Percentiles rank a stretch among this genome's conserved stretches.
phyloP scores from a whole-genome alignment of 2,888 invertebrate species.

The Phlogophora meticulosa region DNA sequence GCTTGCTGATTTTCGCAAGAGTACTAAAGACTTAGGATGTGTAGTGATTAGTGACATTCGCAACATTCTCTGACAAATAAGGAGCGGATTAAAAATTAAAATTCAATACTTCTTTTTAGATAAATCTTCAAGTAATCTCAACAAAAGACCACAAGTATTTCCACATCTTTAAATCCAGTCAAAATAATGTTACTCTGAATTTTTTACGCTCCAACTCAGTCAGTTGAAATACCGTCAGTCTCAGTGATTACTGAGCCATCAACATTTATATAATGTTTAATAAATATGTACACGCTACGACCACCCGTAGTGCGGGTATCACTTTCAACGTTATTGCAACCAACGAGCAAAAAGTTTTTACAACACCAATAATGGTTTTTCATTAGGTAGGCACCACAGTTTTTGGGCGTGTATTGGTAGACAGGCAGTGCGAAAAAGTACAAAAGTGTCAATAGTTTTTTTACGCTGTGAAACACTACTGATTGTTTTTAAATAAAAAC shows the following conservation, averaged over 20 bases:
- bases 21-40: too few species aligned
- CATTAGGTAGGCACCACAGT: constrained; percentile 32
- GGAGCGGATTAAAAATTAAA: too few species aligned
- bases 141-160: constrained; percentile 27
- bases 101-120: too few species aligned
- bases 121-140: too few species aligned
- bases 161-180: constrained; percentile 2
- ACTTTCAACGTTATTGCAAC: constrained; percentile 67
- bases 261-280: constrained; percentile 56
- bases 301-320: constrained; percentile 67
- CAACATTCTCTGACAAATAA: too few species aligned
- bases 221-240: constrained; percentile 44
- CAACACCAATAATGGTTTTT: constrained; percentile 60
- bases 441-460: constrained; percentile 15
- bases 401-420: constrained; percentile 24
- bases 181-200: constrained; percentile 19
- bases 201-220: constrained; percentile 30
- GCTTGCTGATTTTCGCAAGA: too few species aligned
- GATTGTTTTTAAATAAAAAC: neutral
- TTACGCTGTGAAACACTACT: constrained; percentile 1
- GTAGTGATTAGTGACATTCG: too few species aligned
- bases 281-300: constrained; percentile 49
- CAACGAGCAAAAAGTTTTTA: constrained; percentile 56
- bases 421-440: neutral
- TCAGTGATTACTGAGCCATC: constrained; percentile 47